Percentiles rank a stretch among this genome's conserved stretches.
These are phyloP conservation scores for Artemia sinica DNA, from an alignment of 2,888 invertebrate species.

Conservation along the genomic window DNA sequence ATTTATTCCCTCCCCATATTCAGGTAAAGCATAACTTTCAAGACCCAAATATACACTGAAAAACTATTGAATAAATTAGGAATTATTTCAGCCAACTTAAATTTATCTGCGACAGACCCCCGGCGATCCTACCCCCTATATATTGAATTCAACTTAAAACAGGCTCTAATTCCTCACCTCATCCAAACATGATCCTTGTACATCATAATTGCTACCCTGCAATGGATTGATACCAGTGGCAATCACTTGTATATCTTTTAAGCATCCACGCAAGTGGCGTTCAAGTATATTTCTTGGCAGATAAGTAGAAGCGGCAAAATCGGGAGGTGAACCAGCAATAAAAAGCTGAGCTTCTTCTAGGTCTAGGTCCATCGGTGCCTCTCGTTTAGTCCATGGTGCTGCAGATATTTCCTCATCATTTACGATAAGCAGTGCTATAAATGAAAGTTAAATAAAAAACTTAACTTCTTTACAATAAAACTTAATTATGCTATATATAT, in stretches of 20 bases:
- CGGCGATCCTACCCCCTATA: too few species aligned
- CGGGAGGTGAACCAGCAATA: conserved; percentile 70
- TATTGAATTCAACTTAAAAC: conserved; percentile 13
- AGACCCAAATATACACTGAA: too few species aligned
- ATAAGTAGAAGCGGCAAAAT: conserved; percentile 32
- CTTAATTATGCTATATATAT: too few species aligned
- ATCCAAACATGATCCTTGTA: conserved; percentile 52
- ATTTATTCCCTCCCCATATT: too few species aligned
- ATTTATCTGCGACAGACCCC: too few species aligned
- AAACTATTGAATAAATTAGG: too few species aligned
- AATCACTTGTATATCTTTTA: conserved; percentile 55
- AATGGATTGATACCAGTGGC: conserved; percentile 36
- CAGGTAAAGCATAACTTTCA: too few species aligned
- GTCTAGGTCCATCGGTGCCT: conserved; percentile 47
- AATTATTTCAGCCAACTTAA: too few species aligned
- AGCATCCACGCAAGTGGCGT: conserved; percentile 56
- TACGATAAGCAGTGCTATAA: conserved; percentile 42
- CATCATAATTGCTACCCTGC: conserved; percentile 46
- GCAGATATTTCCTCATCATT: conserved; percentile 43
- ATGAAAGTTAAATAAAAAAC: neutral
- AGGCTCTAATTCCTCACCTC: conserved; percentile 37
- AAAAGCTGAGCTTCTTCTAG: conserved; percentile 50
- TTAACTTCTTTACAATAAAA: too few species aligned
- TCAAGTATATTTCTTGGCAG: conserved; percentile 23
- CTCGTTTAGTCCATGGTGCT: conserved; percentile 35